phyloP scores from a whole-genome alignment of 2,113 vertebrate species.

The Lycocorax pyrrhopterus region DNA sequence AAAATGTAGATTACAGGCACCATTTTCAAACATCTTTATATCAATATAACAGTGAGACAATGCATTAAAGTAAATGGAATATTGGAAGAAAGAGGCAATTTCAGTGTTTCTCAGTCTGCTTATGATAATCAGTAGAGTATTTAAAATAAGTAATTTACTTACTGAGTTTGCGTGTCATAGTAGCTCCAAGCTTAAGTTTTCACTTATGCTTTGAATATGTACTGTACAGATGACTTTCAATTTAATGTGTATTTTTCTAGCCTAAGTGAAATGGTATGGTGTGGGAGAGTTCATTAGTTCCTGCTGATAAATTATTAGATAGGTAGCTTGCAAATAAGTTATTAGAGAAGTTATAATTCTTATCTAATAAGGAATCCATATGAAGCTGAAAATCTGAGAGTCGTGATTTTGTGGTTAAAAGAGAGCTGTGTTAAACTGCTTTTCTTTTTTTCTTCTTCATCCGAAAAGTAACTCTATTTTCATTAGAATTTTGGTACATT shows the following conservation, averaged over 20 bases:
- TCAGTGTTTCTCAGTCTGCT: constrained; percentile 36
- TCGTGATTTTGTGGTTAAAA: not conserved
- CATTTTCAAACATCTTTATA: constrained; percentile 66
- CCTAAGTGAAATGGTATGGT: not conserved
- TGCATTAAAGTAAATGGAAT: constrained; percentile 44
- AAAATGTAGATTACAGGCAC: constrained; percentile 72
- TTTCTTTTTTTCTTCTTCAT: not conserved
- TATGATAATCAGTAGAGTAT: constrained; percentile 60
- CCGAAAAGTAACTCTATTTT: not conserved
- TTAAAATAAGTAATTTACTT: constrained; percentile 65
- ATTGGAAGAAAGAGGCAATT: constrained; percentile 27
- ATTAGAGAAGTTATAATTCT: not conserved
- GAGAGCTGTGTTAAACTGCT: accelerated
- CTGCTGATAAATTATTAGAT: not conserved
- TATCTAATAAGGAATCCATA: not conserved
- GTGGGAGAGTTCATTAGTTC: not conserved
- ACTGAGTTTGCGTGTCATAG: not conserved
- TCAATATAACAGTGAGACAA: constrained; percentile 65
- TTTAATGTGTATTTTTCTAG: not conserved
- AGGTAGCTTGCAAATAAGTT: not conserved
- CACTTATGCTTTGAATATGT: not conserved
- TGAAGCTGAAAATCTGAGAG: not conserved
- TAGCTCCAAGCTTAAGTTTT: not conserved
- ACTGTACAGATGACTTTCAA: not conserved
- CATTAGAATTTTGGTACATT: not conserved